Evolutionary conservation across 1,140 invertebrate species (phyloP).

Genomic region (Ips nitidus): DNA sequence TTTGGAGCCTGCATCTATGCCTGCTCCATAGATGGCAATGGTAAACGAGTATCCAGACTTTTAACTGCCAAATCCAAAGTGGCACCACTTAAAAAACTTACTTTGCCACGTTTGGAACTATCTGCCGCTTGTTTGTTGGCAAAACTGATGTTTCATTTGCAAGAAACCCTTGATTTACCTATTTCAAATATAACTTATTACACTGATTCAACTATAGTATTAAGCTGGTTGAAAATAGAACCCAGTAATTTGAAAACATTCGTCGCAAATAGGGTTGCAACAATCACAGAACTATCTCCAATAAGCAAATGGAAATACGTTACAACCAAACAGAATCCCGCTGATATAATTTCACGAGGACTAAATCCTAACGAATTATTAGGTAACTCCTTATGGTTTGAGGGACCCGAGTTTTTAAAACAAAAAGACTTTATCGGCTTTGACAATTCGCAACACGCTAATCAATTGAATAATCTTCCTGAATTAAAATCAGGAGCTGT

Average conservation of each 20-base stretch:
- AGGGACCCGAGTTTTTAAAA: constrained; percentile 24
- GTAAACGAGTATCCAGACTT: background rate
- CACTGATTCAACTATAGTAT: constrained; percentile 52
- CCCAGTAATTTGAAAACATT: constrained; percentile 49
- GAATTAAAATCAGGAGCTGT: constrained; percentile 38
- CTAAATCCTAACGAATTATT: background rate
- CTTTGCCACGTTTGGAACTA: constrained; percentile 48
- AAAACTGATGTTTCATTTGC: constrained; percentile 33
- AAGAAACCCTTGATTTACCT: constrained; percentile 37
- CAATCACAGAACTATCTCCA: constrained; percentile 42
- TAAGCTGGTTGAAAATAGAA: constrained; percentile 50
- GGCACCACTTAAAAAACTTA: constrained; percentile 47
- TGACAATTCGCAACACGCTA: constrained; percentile 12
- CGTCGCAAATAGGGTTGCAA: constrained; percentile 49
- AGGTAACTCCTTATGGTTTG: constrained; percentile 1
- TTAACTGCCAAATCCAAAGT: constrained; percentile 47
- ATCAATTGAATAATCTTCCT: constrained; percentile 42
- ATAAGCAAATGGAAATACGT: constrained; percentile 51
- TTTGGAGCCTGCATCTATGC: constrained; percentile 46
- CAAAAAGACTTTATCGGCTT: background rate
- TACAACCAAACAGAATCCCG: constrained; percentile 44
- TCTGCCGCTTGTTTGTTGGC: constrained; percentile 47
- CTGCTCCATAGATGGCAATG: background rate
- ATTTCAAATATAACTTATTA: constrained; percentile 45
- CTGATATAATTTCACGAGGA: constrained; percentile 46